Base-by-base conservation (phyloP, 1,140 invertebrate genomes). In the Nautilus pompilius region DNA sequence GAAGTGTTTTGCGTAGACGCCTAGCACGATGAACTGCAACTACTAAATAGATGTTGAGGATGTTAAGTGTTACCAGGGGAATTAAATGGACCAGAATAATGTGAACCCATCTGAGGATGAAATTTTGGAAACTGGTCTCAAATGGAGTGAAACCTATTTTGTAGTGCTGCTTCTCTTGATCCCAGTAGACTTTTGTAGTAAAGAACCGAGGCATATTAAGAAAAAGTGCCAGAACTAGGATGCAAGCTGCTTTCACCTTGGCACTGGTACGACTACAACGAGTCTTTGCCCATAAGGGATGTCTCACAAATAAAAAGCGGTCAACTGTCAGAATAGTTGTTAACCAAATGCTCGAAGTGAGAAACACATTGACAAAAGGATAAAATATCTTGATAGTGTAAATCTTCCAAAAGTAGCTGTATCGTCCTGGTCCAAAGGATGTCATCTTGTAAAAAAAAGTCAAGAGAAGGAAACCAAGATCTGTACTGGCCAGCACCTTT, bases 271-370 rank as follows among this genome's bases (percentile, higher is more conserved):
- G 58, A 59, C 73, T 71, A 51, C 75, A 76, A 30, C 66, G 67
- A 26, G 72, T 70, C 61, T 76, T 74, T 1, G 75, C 77, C 72
- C 69, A 73, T 5, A 79, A 60, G 33, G 77, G 77, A 51, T 74
- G 68, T 10, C 67, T 63, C 15, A 80, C 74, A 70, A 76, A 74
- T 29, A 75, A 58, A 57, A 72, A 77, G 1, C 79, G 60, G 56
- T 80, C 79, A 22, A 80, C 72, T 41, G 79, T 80, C 48, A 80
- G 56, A 15, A 70, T 62, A 6, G 77, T 72, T 5, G 71, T 77
- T 22, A 80, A 74, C 72, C 73, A 73, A 1, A 79, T 69, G 49
- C 74, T 77, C 5, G 76, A 72, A 26, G 71, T 75, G 28, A 66
- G 58, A 57, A 76, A 79, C 2, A 80, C 67, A 69, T 79, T 79